These are phyloP conservation scores for Neoascia interrupta DNA, from an alignment of 2,888 invertebrate genomes.

Conservation along the genomic window DNA sequence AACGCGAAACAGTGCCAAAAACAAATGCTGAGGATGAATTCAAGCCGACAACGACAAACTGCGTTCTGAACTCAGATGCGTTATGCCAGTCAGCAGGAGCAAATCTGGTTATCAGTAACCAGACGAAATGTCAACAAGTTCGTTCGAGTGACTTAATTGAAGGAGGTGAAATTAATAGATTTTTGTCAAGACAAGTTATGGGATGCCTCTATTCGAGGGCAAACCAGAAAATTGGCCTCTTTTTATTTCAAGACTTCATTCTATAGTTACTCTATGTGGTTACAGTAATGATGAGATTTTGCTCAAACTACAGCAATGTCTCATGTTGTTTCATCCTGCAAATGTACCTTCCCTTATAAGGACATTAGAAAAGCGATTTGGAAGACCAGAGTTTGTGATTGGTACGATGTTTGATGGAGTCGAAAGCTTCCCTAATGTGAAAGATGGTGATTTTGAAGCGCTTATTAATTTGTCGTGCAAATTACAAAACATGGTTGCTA, in stretches of 20 bases:
- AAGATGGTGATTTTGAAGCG: neutral
- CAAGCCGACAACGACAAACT: neutral
- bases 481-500: neutral
- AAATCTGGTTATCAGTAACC: neutral
- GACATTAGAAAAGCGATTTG: neutral
- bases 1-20: neutral
- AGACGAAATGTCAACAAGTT: no score
- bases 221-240: neutral
- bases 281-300: neutral
- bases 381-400: neutral
- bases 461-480: neutral
- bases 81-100: neutral
- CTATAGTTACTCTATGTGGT: neutral
- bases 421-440: neutral
- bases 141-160: no score
- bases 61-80: neutral
- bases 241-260: neutral
- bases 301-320: no score
- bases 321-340: neutral
- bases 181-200: neutral
- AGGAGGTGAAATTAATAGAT: no score
- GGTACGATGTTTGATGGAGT: neutral
- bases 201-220: neutral
- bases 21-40: neutral
- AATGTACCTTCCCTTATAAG: constrained; percentile 1